Evolutionary conservation across 2,888 invertebrate genomes (phyloP).

Genomic region (Polia nebulosa): DNA sequence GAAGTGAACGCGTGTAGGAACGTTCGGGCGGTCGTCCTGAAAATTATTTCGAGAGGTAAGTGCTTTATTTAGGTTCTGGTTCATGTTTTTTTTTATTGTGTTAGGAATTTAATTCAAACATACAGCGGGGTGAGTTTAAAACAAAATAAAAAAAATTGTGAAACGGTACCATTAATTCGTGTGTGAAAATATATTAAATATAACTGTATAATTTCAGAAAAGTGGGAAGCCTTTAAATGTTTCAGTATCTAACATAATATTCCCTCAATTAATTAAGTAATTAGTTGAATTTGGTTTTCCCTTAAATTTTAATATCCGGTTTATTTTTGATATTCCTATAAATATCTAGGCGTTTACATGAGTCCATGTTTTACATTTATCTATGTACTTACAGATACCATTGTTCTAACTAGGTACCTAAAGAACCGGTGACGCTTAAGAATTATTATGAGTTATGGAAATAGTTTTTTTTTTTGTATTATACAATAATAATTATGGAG

Average conservation of each 20-base stretch:
- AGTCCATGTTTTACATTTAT: neutral
- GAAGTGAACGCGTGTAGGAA: constrained; percentile 81
- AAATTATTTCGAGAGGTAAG: constrained; percentile 82
- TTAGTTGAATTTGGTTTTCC: neutral
- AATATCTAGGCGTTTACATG: neutral
- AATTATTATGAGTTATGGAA: neutral
- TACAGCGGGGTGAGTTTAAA: neutral
- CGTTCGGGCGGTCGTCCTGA: constrained; percentile 82
- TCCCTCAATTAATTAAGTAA: too few species aligned
- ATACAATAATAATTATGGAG: too few species aligned
- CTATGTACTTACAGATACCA: neutral
- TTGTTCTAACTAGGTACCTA: too few species aligned
- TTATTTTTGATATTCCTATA: neutral
- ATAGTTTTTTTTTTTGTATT: neutral
- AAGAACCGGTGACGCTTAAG: neutral
- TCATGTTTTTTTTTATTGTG: neutral
- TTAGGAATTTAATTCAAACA: neutral
- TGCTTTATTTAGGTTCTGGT: constrained; percentile 26
- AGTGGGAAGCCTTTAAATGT: neutral
- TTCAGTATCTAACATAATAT: neutral
- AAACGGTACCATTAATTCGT: neutral
- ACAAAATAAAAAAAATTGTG: neutral
- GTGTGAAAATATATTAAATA: neutral
- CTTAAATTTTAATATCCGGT: neutral
- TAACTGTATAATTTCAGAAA: neutral